Percentiles rank a stretch among this genome's conserved stretches.
These are phyloP conservation scores for Gymnopithys bicolor DNA, from an alignment of 2,797 vertebrate species.

Conservation along the genomic window DNA sequence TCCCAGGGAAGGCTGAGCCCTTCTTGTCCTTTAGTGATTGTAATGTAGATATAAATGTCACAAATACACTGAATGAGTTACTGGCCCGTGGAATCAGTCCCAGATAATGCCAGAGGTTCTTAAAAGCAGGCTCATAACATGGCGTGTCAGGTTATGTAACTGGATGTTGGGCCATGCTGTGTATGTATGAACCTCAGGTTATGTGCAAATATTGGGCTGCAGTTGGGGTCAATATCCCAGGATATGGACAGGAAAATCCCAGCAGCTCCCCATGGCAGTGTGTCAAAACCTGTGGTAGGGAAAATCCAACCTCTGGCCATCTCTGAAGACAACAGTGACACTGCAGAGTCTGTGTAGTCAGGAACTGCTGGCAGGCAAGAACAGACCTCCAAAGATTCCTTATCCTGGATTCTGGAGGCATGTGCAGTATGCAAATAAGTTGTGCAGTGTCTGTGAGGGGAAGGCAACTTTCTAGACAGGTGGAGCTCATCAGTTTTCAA, in stretches of 20 bases:
- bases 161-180: not conserved
- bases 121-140: not conserved
- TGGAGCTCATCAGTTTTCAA: conserved; percentile 23
- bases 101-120: not conserved
- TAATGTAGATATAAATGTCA: not conserved
- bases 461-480: conserved; percentile 30
- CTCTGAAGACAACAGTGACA: not conserved
- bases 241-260: not conserved
- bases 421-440: not conserved
- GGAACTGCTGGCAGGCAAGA: not conserved
- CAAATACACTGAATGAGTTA: not conserved
- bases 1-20: not conserved
- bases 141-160: not conserved
- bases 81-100: not conserved
- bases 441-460: not conserved
- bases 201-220: not conserved
- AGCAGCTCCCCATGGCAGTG: not conserved
- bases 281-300: not conserved
- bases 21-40: not conserved
- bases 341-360: not conserved
- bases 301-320: not conserved
- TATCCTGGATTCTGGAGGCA: not conserved
- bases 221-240: not conserved
- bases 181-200: not conserved
- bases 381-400: not conserved